Evolutionary conservation across 2,888 invertebrate species (phyloP).

Genomic region (Dasypogon diadema): DNA sequence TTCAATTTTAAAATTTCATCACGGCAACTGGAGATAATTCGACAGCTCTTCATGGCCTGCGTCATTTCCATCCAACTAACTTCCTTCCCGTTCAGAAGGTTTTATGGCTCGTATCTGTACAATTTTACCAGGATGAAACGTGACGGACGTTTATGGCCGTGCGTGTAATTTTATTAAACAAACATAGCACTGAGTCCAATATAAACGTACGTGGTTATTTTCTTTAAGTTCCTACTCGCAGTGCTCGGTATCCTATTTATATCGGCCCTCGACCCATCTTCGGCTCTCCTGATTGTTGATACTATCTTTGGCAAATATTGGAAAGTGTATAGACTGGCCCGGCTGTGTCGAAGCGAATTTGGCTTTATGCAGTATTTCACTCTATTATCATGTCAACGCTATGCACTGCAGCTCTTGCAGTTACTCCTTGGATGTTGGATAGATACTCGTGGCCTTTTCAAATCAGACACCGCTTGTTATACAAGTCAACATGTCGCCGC

Average conservation of each 20-base stretch:
- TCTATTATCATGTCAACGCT: constrained; percentile 24
- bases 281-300: not conserved
- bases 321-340: not conserved
- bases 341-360: not conserved
- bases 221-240: not conserved
- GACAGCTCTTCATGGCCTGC: constrained; percentile 44
- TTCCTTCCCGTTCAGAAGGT: not conserved
- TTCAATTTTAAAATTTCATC: constrained; percentile 56
- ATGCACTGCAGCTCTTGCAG: not conserved
- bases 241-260: not conserved
- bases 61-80: constrained; percentile 13
- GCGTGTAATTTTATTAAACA: constrained; percentile 48
- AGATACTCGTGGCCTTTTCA: not conserved
- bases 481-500: constrained; percentile 38
- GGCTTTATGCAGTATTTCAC: constrained; percentile 16
- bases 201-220: constrained; percentile 10
- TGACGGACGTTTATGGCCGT: constrained; percentile 45
- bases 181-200: constrained; percentile 14
- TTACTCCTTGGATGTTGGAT: not conserved
- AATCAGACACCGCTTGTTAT: constrained; percentile 19
- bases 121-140: constrained; percentile 25
- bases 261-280: not conserved
- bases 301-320: constrained; percentile 15
- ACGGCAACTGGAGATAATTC: constrained; percentile 53
- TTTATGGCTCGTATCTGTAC: constrained; percentile 33